Evolutionary conservation across 2,797 vertebrate species (phyloP).

Genomic region (Helostoma temminkii): DNA sequence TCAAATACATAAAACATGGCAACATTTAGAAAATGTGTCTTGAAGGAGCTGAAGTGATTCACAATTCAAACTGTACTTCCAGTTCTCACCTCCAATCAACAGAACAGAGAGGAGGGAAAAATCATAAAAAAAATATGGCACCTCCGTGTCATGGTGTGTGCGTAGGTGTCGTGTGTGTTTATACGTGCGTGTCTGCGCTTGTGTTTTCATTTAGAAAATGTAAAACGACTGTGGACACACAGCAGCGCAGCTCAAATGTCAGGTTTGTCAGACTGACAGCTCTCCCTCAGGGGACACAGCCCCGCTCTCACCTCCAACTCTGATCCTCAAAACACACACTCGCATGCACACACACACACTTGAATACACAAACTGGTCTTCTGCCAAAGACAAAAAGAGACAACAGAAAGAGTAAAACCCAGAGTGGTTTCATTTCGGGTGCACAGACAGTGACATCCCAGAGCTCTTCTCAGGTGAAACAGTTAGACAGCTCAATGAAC

Average conservation of each 20-base stretch:
- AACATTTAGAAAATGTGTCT: constrained; percentile 1
- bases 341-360: background rate
- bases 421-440: constrained; percentile 42
- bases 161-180: constrained; percentile 1
- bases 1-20: constrained; percentile 12
- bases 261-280: constrained; percentile 74
- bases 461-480: constrained; percentile 37
- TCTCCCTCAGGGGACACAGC: constrained; percentile 54
- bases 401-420: constrained; percentile 19
- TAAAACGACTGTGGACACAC: constrained; percentile 71
- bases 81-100: constrained; percentile 18
- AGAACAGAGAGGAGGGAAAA: constrained; percentile 22
- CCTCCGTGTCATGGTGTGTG: constrained; percentile 6
- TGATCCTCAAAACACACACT: constrained; percentile 30
- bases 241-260: constrained; percentile 74
- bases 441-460: constrained; percentile 20
- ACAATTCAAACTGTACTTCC: constrained; percentile 14
- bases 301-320: constrained; percentile 35
- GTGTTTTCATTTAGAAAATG: constrained; percentile 64
- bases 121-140: constrained; percentile 18
- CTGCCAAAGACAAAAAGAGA: constrained; percentile 35
- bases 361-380: constrained; percentile 5
- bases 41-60: constrained; percentile 21
- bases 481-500: constrained; percentile 40
- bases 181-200: constrained; percentile 10